These are phyloP conservation scores for Siderastrea siderea DNA, from an alignment of 92 coral and sea anemone species.

Conservation along the genomic window DNA sequence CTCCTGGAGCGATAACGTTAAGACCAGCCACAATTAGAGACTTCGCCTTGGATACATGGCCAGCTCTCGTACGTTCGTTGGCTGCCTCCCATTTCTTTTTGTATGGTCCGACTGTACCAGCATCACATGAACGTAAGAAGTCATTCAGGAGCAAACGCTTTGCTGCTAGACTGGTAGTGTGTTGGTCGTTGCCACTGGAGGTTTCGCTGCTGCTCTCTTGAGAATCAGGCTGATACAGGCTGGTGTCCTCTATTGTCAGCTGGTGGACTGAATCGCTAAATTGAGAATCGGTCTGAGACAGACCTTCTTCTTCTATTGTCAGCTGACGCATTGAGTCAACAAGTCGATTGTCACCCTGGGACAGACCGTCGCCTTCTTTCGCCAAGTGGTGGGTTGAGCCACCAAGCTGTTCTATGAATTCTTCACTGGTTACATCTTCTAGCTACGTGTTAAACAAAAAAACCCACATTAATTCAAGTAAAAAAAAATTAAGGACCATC, in stretches of 20 bases:
- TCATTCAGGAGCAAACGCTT: conserved; percentile 15
- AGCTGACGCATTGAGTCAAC: conserved; percentile 29
- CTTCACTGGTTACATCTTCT: too few relatives aligned
- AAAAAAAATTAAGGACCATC: too few relatives aligned
- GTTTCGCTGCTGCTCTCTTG: conserved; percentile 29
- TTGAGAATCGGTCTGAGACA: conserved; percentile 8
- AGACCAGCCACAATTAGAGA: conserved; percentile 59
- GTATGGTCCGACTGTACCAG: conserved; percentile 53
- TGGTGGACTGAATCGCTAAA: conserved; percentile 15
- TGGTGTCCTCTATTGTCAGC: conserved; percentile 7
- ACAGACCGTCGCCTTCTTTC: too few relatives aligned
- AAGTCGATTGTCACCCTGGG: neutral
- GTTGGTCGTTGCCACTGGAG: conserved; percentile 12
- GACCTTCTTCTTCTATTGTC: conserved; percentile 24
- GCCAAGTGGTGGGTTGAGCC: too few relatives aligned
- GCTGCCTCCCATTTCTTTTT: conserved; percentile 52
- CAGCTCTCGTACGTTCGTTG: conserved; percentile 57
- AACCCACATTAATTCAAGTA: too few relatives aligned
- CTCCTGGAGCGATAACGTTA: conserved; percentile 67
- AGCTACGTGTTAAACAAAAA: too few relatives aligned
- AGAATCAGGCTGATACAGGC: conserved; percentile 41
- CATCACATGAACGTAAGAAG: conserved; percentile 42
- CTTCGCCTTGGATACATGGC: conserved; percentile 50
- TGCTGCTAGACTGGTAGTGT: conserved; percentile 2
- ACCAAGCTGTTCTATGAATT: too few relatives aligned